Evolutionary conservation across 1,140 invertebrate species (phyloP), one percentile per base, ranked within the genome.

Genomic region (Venturia canescens): DNA sequence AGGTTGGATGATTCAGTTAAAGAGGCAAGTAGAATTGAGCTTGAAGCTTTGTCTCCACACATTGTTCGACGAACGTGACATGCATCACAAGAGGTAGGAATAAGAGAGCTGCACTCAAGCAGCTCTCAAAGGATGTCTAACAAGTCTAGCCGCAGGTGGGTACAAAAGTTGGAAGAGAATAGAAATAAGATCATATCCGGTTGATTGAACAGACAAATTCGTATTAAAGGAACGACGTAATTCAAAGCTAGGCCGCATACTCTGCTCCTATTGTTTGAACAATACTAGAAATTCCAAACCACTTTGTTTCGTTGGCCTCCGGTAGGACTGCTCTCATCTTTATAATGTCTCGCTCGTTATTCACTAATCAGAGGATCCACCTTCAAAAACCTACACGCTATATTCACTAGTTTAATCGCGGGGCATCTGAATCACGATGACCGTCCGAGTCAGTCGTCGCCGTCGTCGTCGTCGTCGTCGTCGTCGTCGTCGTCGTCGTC

Each of bases 51-150:
- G n/a, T 57, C 48, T 21, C 23, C 13, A 74, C 34, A 53, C 44
- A 53, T 74, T 74, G 71, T 76, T 76, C 50, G 72, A 23, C 4
- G 31, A 16, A 76, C 72, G 53, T 76, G 72, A 74, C 11, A 23
- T 76, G 27, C 27, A 26, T 76, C 0, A 21, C n/a, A 13, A 34
- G n/a, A 9, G 66, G 29, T 31, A 16, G 38, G 27, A 27, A 70
- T 70, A 21, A 72, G 38, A 50, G 60, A 27, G 60, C 16, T 23
- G 11, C 26, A 63, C 21, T 23, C 60, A 63, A 63, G 60, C 60
- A 63, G 38, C 38, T 44, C 38, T 26, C 60, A 23, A 63, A 26
- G 29, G 66, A 69, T 18, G 29, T 69, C 66, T 34, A 57, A 18
- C 6, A 76, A 31, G 5, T 76, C 27, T 15, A 31, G 53, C 29